A percentile compares a stretch with the other conserved stretches of the same genome.
Evolutionary conservation across 2,113 vertebrate species (phyloP).

Genomic region (Mesoclemmys tuberculata): DNA sequence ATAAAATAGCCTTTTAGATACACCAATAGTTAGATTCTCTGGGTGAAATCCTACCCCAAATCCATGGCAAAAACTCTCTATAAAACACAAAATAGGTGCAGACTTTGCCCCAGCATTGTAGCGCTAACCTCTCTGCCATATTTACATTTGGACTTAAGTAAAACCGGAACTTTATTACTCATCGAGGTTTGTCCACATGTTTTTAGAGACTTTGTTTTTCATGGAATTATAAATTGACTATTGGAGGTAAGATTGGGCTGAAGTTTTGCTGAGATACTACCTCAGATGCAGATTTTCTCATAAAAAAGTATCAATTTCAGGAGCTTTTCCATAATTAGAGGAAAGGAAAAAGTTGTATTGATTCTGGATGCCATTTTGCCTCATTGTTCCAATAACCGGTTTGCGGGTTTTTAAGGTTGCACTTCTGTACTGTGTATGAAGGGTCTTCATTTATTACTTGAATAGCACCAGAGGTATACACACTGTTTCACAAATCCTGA

Average conservation of each 20-base stretch:
- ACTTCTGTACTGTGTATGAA: background rate
- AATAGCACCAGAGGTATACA: background rate
- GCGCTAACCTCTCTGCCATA: background rate
- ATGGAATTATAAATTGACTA: background rate
- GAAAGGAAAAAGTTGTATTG: background rate
- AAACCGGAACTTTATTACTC: background rate
- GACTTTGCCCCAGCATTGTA: background rate
- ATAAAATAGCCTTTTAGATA: conserved; percentile 52
- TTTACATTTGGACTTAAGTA: background rate
- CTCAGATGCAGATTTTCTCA: background rate
- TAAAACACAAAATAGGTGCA: conserved; percentile 1
- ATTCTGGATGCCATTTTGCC: background rate
- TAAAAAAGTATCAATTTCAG: background rate
- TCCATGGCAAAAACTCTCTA: conserved; percentile 38
- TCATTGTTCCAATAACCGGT: background rate
- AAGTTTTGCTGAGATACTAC: background rate
- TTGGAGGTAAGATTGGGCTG: background rate
- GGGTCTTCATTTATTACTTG: background rate
- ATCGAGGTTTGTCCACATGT: background rate
- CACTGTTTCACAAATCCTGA: background rate
- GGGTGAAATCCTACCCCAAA: background rate
- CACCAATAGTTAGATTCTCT: background rate
- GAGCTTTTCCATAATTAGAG: background rate
- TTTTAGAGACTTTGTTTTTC: background rate
- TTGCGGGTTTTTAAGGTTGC: background rate